Evolutionary conservation across 2,797 vertebrate species (phyloP).

Genomic region (Sebastes kiyomatsui): DNA sequence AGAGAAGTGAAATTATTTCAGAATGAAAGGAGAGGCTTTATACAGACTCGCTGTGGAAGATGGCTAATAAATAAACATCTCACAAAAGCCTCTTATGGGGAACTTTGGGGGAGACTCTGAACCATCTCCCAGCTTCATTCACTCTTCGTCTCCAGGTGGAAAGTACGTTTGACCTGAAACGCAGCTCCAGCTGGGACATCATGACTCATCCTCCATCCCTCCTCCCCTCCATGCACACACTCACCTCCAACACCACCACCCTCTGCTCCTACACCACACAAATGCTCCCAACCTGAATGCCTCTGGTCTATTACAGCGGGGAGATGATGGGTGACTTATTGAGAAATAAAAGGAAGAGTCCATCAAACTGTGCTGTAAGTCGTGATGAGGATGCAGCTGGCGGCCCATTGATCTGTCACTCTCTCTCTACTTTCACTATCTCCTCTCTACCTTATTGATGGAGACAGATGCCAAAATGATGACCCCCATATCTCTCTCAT

Average conservation of each 20-base stretch:
- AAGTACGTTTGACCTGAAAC: conserved; percentile 45
- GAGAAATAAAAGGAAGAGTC: conserved; percentile 42
- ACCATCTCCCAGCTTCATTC: background rate
- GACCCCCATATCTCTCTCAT: conserved; percentile 32
- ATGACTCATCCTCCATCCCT: conserved; percentile 57
- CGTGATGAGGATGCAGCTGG: conserved; percentile 45
- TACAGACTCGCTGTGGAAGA: conserved; percentile 52
- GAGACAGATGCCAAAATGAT: conserved; percentile 42
- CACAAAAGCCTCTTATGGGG: conserved; percentile 61
- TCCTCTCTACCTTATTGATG: conserved; percentile 35
- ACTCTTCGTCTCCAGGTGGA: conserved; percentile 22
- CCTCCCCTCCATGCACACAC: background rate
- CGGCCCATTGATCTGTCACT: conserved; percentile 49
- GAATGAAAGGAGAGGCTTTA: conserved; percentile 72
- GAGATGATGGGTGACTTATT: conserved; percentile 16
- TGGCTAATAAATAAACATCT: conserved; percentile 76
- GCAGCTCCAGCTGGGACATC: conserved; percentile 47
- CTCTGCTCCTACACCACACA: conserved; percentile 5
- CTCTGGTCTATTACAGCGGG: background rate
- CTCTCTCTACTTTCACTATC: conserved; percentile 22
- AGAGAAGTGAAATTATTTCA: conserved; percentile 77
- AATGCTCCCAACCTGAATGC: background rate
- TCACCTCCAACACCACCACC: conserved; percentile 12
- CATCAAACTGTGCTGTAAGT: conserved; percentile 37
- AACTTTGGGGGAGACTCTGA: conserved; percentile 9